Evolutionary conservation across 53 echinoderm and acorn worm species (phyloP), one percentile per base, ranked within the genome.

Genomic region (Arbacia lixula): DNA sequence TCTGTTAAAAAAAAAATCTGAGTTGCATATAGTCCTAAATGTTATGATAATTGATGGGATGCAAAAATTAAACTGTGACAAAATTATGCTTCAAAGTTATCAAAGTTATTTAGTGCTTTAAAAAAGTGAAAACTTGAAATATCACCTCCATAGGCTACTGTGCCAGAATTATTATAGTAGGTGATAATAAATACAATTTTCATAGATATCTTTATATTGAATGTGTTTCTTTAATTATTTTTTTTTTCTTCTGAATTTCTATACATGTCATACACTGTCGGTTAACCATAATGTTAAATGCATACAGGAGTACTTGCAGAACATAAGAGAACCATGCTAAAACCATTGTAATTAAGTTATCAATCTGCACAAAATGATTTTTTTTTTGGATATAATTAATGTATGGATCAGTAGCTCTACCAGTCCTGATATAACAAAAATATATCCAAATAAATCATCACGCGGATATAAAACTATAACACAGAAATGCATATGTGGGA

Each of bases 21-120:
- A 60, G 60, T 31, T 60, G 60, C 60, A 60, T n/a, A n/a, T 60
- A 31, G 60, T 60, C 66, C 66, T 66, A 66, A 66, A 66, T 66
- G 66, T 36, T 66, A 66, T 66, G 66, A 66, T 66, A 66, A 34
- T 66, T 66, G 30, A 66, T 66, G 66, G 66, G 66, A 34, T 66
- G 66, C 66, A 66, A 66, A 66, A 66, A 66, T 66, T 66, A 66
- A 66, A 36, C 66, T 66, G 66, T 66, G 66, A 66, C 66, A 66
- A 66, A n/a, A n/a, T n/a, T 66, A 66, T 66, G 66, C 66, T 66
- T 66, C 66, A 66, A 66, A 66, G 66, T 66, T 66, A 34, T 66
- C 66, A n/a, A n/a, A n/a, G n/a, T n/a, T n/a, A 66, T 66, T 35
- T 66, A 66, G 66, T 66, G 66, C 66, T 66, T 66, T 36, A 66